Base-by-base conservation (phyloP, 2,113 vertebrate species). In the Heptranchias perlo region DNA sequence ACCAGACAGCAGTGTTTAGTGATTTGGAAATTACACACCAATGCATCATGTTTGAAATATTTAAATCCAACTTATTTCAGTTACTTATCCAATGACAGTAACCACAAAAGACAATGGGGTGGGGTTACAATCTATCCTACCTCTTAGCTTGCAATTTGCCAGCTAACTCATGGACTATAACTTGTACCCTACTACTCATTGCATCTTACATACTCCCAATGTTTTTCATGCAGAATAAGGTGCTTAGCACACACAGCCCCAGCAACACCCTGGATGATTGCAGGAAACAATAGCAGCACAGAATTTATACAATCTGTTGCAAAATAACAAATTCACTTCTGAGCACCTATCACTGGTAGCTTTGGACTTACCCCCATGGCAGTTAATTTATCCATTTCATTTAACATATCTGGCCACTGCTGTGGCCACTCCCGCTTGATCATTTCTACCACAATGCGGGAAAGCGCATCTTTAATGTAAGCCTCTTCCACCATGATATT, bases 401-500 rank as follows among this genome's bases (percentile, higher is more conserved):
- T 98, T 0, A 99, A 97, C 99, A 99, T 99, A 87, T 99, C 98
- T 84, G 99, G 99, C 99, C 99, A 99, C 95, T 99, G 98, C 96
- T 99, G 99, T 47, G 99, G 99, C 99, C 99, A 99, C 96, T 99
- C 99, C 1, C 99, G 98, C 97, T 99, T 99, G 94, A 99, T 99
- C 99, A 99, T 99, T 97, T 99, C 99, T 49, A 99, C 99, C 35
- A 98, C 97, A 94, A 99, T 99, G 95, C 99, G 98, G 84, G 99
- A 99, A 39, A 99, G 97, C 89, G 98, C 99, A 96, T 99, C 99
- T 97, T 99, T 99, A 96, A 99, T 98, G 96, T 99, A 99, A 97
- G 98, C 99, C 97, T 99, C 99, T 96, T 99, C 99, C 96, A 99
- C 98, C 97, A 99, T 96, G 96, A 99, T 99, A 61, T 98, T 97